Evolutionary conservation across 1,140 invertebrate species (phyloP).

Genomic region (Brachionus koreanus): DNA sequence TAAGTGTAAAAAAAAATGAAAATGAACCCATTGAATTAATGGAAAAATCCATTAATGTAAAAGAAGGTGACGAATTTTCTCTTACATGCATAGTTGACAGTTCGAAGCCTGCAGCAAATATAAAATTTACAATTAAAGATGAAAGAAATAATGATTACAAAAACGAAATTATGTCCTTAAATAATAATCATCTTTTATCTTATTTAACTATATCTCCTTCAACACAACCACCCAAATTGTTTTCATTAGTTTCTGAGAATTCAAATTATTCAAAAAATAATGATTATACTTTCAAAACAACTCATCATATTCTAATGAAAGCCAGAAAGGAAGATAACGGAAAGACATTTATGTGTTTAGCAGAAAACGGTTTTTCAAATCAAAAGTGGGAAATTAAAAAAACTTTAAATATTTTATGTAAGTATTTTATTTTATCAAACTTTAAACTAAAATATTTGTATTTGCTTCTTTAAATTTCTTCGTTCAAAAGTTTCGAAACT

Average conservation of each 20-base stretch:
- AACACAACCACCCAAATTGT: background rate
- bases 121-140: conserved; percentile 34
- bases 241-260: background rate
- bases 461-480: too few relatives aligned
- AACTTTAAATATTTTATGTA: conserved; percentile 25
- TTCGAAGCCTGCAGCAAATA: conserved; percentile 38
- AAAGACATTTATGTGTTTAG: background rate
- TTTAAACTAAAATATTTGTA: too few relatives aligned
- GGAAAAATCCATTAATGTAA: background rate
- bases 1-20: background rate
- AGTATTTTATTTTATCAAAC: background rate
- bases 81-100: conserved; percentile 12
- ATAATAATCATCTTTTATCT: conserved; percentile 20
- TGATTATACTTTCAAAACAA: conserved; percentile 24
- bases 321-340: background rate
- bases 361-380: conserved; percentile 43
- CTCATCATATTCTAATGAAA: background rate
- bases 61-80: background rate
- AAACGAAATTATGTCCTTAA: background rate
- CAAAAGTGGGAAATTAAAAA: conserved; percentile 44
- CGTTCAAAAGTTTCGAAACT: too few relatives aligned
- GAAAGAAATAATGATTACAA: background rate
- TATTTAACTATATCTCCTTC: background rate
- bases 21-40: background rate
- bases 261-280: background rate